Evolutionary conservation across 2,888 invertebrate species (phyloP).

Genomic region (Parelbella ahira): DNA sequence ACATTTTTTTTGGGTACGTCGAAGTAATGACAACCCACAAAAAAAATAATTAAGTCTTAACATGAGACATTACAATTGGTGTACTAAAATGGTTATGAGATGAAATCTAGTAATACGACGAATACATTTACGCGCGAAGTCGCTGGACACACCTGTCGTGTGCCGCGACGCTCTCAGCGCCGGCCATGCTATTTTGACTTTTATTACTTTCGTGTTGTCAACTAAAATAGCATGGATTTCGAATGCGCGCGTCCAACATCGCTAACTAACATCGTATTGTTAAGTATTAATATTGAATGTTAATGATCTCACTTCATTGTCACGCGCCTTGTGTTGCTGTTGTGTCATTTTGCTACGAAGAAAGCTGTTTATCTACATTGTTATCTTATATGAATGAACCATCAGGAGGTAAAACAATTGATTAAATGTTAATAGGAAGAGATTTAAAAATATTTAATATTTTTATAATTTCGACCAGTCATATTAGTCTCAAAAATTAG

Average conservation of each 20-base stretch:
- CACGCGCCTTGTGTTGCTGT: constrained; percentile 48
- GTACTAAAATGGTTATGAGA: constrained; percentile 36
- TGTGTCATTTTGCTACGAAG: constrained; percentile 29
- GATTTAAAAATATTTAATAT: not conserved
- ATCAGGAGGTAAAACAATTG: too few species aligned
- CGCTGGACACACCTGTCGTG: constrained; percentile 28
- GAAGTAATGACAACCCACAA: constrained; percentile 43
- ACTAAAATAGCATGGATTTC: constrained; percentile 5
- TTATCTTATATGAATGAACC: too few species aligned
- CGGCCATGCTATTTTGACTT: not conserved
- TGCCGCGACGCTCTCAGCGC: too few species aligned
- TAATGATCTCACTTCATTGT: constrained; percentile 77
- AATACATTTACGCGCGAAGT: too few species aligned
- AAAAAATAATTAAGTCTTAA: constrained; percentile 44
- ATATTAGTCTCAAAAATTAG: constrained; percentile 25
- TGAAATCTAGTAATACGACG: constrained; percentile 27
- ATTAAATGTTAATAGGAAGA: too few species aligned
- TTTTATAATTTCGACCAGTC: constrained; percentile 13
- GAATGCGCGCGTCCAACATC: constrained; percentile 35
- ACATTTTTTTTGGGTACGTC: constrained; percentile 28
- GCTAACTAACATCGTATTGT: constrained; percentile 63
- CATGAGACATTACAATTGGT: constrained; percentile 29
- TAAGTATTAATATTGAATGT: constrained; percentile 77
- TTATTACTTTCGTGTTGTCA: not conserved
- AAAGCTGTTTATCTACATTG: too few species aligned